Percentiles rank a stretch among this genome's conserved stretches.
phyloP scores from a whole-genome alignment of 2,888 invertebrate species.

The Agrochola circellaris region DNA sequence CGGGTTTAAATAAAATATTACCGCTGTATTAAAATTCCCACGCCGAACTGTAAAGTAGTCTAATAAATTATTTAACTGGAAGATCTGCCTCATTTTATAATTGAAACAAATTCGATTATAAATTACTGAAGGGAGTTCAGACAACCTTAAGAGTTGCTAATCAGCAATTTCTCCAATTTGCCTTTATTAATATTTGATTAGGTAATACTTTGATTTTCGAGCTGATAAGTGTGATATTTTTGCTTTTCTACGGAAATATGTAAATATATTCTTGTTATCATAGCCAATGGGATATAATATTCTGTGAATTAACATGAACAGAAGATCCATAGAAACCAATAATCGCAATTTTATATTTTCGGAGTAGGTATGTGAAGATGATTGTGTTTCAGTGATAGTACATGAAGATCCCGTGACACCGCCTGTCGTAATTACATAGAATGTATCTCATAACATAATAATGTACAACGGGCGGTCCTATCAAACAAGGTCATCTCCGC shows the following conservation, averaged over 20 bases:
- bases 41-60: constrained; percentile 29
- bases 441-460: neutral
- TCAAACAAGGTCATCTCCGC: neutral
- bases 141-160: constrained; percentile 59
- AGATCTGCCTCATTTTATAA: constrained; percentile 55
- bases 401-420: too few relatives aligned
- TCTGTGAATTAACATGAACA: neutral
- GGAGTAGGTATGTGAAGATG: neutral
- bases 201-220: constrained; percentile 42
- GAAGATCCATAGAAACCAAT: neutral
- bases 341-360: neutral
- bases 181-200: constrained; percentile 61
- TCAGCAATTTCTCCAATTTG: constrained; percentile 60
- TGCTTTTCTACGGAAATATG: neutral
- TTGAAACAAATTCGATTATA: constrained; percentile 64
- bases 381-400: neutral
- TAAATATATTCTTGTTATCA: neutral
- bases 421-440: neutral
- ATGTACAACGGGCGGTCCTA: neutral
- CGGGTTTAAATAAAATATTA: constrained; percentile 21
- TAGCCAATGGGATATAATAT: neutral
- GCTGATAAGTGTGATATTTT: constrained; percentile 16
- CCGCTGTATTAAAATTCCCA: constrained; percentile 10
- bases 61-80: constrained; percentile 56
- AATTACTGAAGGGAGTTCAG: constrained; percentile 57